These are phyloP conservation scores for Cerastis rubricosa DNA, from an alignment of 2,888 invertebrate genomes.

Conservation along the genomic window DNA sequence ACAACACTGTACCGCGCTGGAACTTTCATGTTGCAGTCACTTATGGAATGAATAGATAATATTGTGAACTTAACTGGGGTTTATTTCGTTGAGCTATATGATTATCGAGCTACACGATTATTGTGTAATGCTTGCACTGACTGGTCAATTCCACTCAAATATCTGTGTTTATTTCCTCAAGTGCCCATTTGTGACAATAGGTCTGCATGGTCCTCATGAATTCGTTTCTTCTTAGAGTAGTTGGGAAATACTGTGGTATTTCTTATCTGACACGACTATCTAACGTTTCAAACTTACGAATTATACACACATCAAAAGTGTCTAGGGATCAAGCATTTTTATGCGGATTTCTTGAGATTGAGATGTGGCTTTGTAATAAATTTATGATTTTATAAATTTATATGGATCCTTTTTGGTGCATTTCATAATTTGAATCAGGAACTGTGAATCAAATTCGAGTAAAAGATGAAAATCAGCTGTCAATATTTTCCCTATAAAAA, in stretches of 20 bases:
- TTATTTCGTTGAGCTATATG: not conserved
- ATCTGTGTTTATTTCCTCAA: not conserved
- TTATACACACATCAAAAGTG: too few relatives aligned
- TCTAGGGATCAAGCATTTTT: too few relatives aligned
- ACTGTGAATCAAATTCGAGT: too few relatives aligned
- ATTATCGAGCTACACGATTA: not conserved
- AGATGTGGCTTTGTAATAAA: too few relatives aligned
- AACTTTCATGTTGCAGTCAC: conserved; percentile 22
- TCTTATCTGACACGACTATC: not conserved
- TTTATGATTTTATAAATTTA: too few relatives aligned
- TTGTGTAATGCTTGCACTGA: not conserved
- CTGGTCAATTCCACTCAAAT: not conserved
- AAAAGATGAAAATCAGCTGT: too few relatives aligned
- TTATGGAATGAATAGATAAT: not conserved
- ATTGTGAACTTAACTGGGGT: not conserved
- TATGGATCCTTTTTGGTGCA: too few relatives aligned
- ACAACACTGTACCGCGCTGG: conserved; percentile 37
- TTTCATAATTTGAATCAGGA: too few relatives aligned
- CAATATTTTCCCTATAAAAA: too few relatives aligned
- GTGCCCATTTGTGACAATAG: not conserved
- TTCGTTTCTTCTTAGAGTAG: not conserved
- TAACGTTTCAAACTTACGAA: not conserved
- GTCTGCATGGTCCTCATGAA: not conserved
- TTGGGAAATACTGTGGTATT: not conserved
- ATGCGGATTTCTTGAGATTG: too few relatives aligned